Evolutionary conservation across 1,140 invertebrate genomes (phyloP), one percentile per base, ranked within the genome.

Genomic region (Drosophila teissieri): DNA sequence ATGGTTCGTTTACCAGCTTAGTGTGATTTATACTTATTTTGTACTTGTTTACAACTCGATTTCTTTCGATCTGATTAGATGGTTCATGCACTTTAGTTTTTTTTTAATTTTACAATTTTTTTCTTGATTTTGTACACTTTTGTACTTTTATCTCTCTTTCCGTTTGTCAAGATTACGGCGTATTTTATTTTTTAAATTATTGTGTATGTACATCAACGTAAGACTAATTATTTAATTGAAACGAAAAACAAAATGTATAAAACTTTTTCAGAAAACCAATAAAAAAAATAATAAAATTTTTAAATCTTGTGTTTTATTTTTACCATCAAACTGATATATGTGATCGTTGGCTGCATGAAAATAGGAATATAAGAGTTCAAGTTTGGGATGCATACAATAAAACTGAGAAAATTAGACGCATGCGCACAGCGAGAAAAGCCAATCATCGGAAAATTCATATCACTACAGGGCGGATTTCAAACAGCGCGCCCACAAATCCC

Each of bases 211-310:
- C 80, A 89, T 88, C 80, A 89, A 84, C 78, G 76, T 88, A 88
- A 88, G 83, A 88, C 84, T 89, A 89, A 88, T 88, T 89, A 88
- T 89, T 89, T 88, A 88, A 78, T 77, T 88, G 44, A 82, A 88
- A 76, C 54, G 42, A 69, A 56, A 76, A 77, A 81, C 53, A 70
- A 70, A 77, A 61, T 78, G 62, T 77, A 67, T 57, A 76, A 73
- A 83, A 57, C 55, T 77, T 84, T 84, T 84, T 83, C 48, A 76
- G 42, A 80, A 84, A 86, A 88, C 48, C 72, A 58, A 89, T 68
- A 89, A 89, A 84, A 84, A 84, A 88, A 88, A 88, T 89, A 82
- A 89, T 88, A 88, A 88, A 88, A 88, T 77, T 88, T 89, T 89
- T 69, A 83, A 88, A 46, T 3, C 0, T 17, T 2, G 27, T 34